Conservation (phyloP, 2,888 invertebrate species). For the Torymus texanus region DNA sequence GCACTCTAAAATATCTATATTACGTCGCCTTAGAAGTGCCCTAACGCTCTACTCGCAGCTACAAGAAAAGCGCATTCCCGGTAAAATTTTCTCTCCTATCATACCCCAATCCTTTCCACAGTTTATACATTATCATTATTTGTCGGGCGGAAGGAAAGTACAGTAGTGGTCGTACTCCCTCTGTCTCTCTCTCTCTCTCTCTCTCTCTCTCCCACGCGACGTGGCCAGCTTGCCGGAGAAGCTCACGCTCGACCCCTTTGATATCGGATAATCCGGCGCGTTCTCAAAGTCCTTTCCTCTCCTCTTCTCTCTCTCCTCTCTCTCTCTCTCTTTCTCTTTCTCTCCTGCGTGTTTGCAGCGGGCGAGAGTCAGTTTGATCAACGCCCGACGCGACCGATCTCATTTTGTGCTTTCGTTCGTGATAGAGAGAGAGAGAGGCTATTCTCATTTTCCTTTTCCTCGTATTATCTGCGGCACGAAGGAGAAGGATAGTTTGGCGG, state of each 20-base stretch:
- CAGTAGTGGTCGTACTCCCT: too few species aligned
- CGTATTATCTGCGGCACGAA: background rate
- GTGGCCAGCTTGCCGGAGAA: slow-evolving; percentile 61
- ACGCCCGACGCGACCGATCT: slow-evolving; percentile 56
- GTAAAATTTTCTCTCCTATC: too few species aligned
- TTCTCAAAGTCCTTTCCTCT: slow-evolving; percentile 55
- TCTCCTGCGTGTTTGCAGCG: background rate
- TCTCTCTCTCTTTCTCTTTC: slow-evolving; percentile 6
- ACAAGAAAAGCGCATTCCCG: too few species aligned
- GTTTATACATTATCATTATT: slow-evolving; percentile 65
- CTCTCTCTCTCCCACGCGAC: slow-evolving; percentile 47
- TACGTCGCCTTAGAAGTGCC: too few species aligned
- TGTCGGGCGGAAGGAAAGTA: slow-evolving; percentile 59
- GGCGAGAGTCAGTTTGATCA: slow-evolving; percentile 49
- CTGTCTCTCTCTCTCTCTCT: too few species aligned
- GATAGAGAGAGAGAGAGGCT: slow-evolving; percentile 3
- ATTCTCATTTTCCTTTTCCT: slow-evolving; percentile 56
- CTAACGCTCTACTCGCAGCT: too few species aligned
- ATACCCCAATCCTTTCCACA: background rate
- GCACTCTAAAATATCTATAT: too few species aligned
- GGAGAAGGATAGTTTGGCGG: background rate
- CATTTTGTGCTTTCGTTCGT: slow-evolving; percentile 51
- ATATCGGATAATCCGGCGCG: slow-evolving; percentile 68
- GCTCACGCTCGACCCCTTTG: slow-evolving; percentile 61
- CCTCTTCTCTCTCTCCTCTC: slow-evolving; percentile 9